These are phyloP conservation scores for Gymnogyps californianus DNA, from an alignment of 2,113 vertebrate species.

Conservation along the genomic window DNA sequence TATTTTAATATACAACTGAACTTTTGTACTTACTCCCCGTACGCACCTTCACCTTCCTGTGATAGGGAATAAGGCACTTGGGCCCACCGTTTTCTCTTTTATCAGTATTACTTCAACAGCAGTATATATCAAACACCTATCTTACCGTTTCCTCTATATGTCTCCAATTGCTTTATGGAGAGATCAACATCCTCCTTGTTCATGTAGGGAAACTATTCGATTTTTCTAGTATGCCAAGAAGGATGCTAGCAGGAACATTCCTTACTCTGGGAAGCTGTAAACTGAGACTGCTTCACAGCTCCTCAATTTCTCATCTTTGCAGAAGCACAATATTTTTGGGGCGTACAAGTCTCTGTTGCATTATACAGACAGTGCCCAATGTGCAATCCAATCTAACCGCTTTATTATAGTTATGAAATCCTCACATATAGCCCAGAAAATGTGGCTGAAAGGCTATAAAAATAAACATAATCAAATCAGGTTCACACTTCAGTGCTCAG, in stretches of 20 bases:
- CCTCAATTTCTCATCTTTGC: neutral
- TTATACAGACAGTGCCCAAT: neutral
- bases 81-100: neutral
- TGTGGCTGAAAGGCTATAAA: neutral
- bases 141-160: neutral
- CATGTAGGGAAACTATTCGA: neutral
- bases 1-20: neutral
- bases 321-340: neutral
- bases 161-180: neutral
- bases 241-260: neutral
- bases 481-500: neutral
- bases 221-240: neutral
- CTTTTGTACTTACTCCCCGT: neutral
- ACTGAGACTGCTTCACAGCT: neutral
- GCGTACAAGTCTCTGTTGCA: neutral
- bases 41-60: neutral
- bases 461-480: neutral
- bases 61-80: neutral
- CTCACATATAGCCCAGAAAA: neutral
- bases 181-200: neutral
- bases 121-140: neutral
- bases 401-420: neutral
- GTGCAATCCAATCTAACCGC: neutral
- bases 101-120: neutral
- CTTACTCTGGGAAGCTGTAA: neutral